phyloP scores from a whole-genome alignment of 35 echinoderm and acorn worm species.

The Diadema setosum region DNA sequence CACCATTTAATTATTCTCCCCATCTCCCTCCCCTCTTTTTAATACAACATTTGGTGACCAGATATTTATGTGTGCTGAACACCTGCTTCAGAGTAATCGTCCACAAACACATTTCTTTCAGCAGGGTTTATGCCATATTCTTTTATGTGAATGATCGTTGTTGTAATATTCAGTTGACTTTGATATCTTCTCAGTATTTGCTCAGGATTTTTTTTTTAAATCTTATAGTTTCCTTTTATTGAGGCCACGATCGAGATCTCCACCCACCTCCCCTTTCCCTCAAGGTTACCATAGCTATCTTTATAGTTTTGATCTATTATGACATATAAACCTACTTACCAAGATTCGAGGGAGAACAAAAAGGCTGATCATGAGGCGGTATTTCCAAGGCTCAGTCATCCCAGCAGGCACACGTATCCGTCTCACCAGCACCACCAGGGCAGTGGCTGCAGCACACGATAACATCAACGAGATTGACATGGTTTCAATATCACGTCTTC shows the following conservation, averaged over 20 bases:
- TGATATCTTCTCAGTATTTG: neutral
- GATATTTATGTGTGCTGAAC: too few species aligned
- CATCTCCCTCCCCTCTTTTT: too few species aligned
- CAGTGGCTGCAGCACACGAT: neutral
- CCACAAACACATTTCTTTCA: too few species aligned
- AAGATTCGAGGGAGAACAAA: neutral
- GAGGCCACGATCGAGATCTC: neutral
- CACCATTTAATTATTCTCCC: too few species aligned
- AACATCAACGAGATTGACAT: neutral
- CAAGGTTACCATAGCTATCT: neutral
- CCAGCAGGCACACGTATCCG: neutral
- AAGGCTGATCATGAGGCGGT: neutral
- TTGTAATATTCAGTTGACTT: too few species aligned
- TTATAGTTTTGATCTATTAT: neutral
- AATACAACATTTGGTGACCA: too few species aligned
- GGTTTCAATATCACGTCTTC: too few species aligned
- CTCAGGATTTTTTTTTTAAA: neutral
- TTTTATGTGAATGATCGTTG: too few species aligned
- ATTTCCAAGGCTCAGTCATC: neutral
- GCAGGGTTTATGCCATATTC: too few species aligned
- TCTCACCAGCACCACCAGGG: neutral
- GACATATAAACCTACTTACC: neutral
- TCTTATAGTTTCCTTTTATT: neutral
- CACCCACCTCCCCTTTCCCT: neutral
- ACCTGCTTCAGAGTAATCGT: too few species aligned